Percentiles rank a stretch among this genome's conserved stretches.
Conservation (phyloP, 2,797 vertebrate species). For the Hippopotamyrus pictus region DNA sequence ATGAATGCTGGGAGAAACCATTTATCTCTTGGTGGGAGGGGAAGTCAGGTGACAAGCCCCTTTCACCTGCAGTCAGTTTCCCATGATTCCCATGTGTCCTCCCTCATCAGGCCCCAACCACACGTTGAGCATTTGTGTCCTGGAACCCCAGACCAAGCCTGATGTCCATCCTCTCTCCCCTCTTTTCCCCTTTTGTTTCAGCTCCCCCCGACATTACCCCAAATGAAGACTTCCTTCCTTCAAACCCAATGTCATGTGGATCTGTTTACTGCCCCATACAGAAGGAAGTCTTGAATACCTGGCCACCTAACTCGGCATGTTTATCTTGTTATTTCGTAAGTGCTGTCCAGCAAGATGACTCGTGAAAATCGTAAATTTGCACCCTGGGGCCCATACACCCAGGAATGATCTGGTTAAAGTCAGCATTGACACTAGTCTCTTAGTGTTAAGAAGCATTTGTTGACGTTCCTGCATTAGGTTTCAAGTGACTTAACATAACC, state of each 20-base stretch:
- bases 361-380: neutral
- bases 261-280: neutral
- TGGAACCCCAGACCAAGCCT: neutral
- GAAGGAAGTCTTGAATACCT: neutral
- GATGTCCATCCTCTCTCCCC: neutral
- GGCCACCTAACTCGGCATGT: neutral
- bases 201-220: neutral
- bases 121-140: too few relatives aligned
- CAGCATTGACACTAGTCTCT: neutral
- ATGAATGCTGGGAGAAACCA: neutral
- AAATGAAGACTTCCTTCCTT: neutral
- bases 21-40: neutral
- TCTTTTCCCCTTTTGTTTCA: neutral
- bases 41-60: neutral
- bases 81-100: neutral
- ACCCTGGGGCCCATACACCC: neutral
- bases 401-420: neutral
- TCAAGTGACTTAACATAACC: neutral
- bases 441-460: neutral
- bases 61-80: neutral
- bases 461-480: neutral
- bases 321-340: neutral
- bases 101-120: neutral
- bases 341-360: neutral
- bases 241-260: neutral